These are phyloP conservation scores for Clytia hemisphaerica DNA, from an alignment of 30 jellyfish, hydroid and myxozoan species.

Conservation along the genomic window DNA sequence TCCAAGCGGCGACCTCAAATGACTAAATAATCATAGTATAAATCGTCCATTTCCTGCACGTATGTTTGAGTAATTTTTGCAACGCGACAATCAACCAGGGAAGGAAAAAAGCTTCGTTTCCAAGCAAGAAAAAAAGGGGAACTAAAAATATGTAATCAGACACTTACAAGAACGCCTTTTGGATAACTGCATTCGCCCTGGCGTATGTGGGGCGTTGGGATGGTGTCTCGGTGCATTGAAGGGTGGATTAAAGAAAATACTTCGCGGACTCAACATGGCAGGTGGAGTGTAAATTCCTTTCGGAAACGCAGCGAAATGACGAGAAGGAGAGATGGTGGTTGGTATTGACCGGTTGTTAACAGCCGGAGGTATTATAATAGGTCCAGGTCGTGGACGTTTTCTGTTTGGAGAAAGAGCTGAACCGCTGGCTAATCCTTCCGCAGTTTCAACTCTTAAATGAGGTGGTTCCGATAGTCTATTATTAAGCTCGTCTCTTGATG, in stretches of 20 bases:
- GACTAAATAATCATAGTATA: too few relatives aligned
- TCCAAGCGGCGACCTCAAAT: too few relatives aligned
- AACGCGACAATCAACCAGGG: too few relatives aligned
- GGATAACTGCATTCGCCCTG: conserved; percentile 64
- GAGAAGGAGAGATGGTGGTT: conserved; percentile 7
- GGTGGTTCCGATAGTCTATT: conserved; percentile 3
- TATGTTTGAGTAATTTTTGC: too few relatives aligned
- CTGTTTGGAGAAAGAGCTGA: conserved; percentile 74
- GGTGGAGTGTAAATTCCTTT: conserved; percentile 86
- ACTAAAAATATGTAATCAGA: neutral
- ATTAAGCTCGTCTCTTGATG: neutral
- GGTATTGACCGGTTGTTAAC: conserved; percentile 61
- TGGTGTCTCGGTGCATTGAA: conserved; percentile 76
- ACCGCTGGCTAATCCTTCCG: neutral
- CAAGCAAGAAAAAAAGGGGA: too few relatives aligned
- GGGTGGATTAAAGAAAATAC: conserved; percentile 85
- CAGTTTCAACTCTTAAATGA: neutral
- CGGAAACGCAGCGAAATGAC: conserved; percentile 56
- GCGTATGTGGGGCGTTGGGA: conserved; percentile 56
- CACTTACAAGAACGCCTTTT: conserved; percentile 60
- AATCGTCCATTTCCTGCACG: too few relatives aligned
- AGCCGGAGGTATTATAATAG: conserved; percentile 90
- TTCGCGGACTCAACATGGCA: conserved; percentile 94
- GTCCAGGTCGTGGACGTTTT: conserved; percentile 92
- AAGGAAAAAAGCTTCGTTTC: too few relatives aligned